Evolutionary conservation across 2,797 vertebrate genomes (phyloP).

Genomic region (Muscicapa striata): DNA sequence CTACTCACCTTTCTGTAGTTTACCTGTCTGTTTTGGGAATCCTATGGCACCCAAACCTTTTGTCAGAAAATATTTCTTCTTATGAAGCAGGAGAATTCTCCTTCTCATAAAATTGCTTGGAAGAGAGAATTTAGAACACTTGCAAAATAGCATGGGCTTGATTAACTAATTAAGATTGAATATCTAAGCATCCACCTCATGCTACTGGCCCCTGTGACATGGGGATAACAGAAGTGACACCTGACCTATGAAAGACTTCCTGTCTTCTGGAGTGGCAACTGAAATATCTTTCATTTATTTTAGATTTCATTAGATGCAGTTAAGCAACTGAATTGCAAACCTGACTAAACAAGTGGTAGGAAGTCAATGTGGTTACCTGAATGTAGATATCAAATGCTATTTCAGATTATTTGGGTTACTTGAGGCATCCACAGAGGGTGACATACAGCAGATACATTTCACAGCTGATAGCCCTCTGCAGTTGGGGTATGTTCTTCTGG

Average conservation of each 20-base stretch:
- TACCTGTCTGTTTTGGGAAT: neutral
- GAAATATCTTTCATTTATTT: neutral
- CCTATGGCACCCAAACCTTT: neutral
- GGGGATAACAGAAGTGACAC: neutral
- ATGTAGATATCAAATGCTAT: neutral
- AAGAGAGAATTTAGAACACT: neutral
- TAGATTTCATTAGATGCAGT: neutral
- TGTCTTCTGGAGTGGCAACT: neutral
- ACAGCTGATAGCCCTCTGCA: neutral
- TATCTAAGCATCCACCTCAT: neutral
- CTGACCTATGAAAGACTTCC: neutral
- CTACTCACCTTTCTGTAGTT: neutral
- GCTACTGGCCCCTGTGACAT: neutral
- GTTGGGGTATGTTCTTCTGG: fast-evolving
- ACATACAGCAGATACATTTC: neutral
- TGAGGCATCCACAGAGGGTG: neutral
- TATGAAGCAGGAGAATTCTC: neutral
- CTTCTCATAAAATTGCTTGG: neutral
- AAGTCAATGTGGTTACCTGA: neutral
- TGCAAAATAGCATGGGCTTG: neutral
- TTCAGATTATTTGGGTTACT: neutral
- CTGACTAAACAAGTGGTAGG: neutral
- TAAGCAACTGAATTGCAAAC: neutral
- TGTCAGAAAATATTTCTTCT: neutral
- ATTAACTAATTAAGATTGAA: neutral